Evolutionary conservation across 2,797 vertebrate genomes (phyloP).

Genomic region (Babyrousa celebensis): DNA sequence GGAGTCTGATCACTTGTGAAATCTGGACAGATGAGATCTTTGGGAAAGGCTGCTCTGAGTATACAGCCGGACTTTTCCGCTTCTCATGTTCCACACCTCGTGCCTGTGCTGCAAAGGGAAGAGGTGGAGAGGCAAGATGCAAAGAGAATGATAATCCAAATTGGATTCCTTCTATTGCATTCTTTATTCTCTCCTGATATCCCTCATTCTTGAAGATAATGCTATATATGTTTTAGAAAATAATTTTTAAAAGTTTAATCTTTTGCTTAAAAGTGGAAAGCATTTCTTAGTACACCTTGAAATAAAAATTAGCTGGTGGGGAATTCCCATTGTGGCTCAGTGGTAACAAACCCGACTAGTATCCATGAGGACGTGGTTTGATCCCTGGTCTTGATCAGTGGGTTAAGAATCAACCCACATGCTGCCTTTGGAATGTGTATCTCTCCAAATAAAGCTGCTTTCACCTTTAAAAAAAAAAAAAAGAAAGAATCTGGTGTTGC

Average conservation of each 20-base stretch:
- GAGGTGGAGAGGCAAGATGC: not conserved
- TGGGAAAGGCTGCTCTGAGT: not conserved
- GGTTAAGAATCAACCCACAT: too few relatives aligned
- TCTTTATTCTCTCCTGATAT: not conserved
- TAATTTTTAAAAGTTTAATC: not conserved
- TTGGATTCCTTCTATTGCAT: fast-evolving
- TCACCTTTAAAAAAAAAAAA: too few relatives aligned
- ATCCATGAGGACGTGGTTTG: too few relatives aligned
- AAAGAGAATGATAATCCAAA: not conserved
- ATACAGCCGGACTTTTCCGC: conserved; percentile 3
- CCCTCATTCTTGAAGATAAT: not conserved
- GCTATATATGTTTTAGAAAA: not conserved
- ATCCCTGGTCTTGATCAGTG: too few relatives aligned
- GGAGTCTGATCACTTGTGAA: conserved; percentile 50
- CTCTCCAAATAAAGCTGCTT: too few relatives aligned
- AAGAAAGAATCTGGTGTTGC: too few relatives aligned
- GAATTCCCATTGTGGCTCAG: too few relatives aligned
- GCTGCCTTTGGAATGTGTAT: too few relatives aligned
- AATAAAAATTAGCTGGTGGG: conserved; percentile 36
- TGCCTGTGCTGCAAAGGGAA: conserved; percentile 49
- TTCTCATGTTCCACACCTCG: not conserved
- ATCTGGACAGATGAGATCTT: conserved; percentile 50
- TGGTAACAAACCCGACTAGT: too few relatives aligned
- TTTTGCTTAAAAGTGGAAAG: conserved; percentile 21
- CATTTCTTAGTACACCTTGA: not conserved